Base-by-base conservation (phyloP, 2,113 vertebrate genomes). In the Aspidoscelis tigris region DNA sequence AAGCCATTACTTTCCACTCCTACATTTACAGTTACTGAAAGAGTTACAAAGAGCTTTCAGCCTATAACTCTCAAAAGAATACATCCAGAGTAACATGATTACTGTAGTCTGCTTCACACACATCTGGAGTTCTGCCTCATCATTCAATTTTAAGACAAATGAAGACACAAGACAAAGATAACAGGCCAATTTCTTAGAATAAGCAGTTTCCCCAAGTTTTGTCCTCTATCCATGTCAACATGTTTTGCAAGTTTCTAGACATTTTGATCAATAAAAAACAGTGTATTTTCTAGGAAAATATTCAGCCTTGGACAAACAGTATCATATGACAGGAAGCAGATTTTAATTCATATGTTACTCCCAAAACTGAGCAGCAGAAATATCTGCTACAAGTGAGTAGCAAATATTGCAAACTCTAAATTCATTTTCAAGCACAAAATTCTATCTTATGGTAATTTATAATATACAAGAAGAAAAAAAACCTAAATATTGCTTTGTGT, bases 71-170 rank as follows among this genome's bases (percentile, higher is more conserved):
- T 81, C 84, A 84, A 71, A 6, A 64, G 90, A 94, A 94, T 89
- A 84, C 94, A 85, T 91, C 93, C 89, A 91, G 82, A 93, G 87
- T 89, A 95, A 94, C 91, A 90, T 78, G 82, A 91, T 91, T 92
- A 93, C 68, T 44, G 53, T 86, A 91, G 93, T 92, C 88, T 89
- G 84, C 76, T 86, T 89, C 89, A 83, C 78, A 88, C 85, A 90
- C 53, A 92, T 76, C 81, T 83, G 68, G 84, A 69, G 85, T 87
- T 78, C 89, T 68, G 16, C 69, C 84, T 88, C 89, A 94, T 93
- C 92, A 93, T 86, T 92, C 92, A 85, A 90, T 90, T 94, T 84
- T 87, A 86, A 90, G 79, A 84, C 90, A 95, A 90, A 93, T 81
- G 84, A 88, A 91, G 89, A 94, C 88, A 76, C 78, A 88, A 89